phyloP scores from a whole-genome alignment of 2,888 invertebrate genomes.

The Ferdinandea cuprea region DNA sequence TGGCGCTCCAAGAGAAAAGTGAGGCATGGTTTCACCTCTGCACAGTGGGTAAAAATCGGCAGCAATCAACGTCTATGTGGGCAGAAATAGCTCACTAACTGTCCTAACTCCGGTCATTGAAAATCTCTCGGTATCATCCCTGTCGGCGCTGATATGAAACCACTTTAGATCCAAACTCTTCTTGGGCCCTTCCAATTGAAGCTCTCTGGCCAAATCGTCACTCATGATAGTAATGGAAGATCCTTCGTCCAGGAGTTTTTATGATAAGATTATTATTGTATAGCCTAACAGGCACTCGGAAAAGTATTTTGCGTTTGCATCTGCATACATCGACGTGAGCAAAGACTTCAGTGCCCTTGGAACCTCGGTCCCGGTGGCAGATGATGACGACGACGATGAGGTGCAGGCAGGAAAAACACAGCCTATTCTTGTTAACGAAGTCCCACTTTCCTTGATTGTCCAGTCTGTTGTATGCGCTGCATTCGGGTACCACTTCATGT shows the following conservation, averaged over 20 bases:
- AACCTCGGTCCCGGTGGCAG: too few species aligned
- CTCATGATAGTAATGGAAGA: constrained; percentile 4
- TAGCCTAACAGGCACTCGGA: not conserved
- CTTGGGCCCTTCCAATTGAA: not conserved
- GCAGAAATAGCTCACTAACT: not conserved
- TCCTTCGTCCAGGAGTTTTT: constrained; percentile 1
- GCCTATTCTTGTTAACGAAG: not conserved
- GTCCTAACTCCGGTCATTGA: constrained; percentile 1
- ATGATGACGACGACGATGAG: too few species aligned
- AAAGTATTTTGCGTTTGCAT: not conserved
- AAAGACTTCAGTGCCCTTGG: too few species aligned
- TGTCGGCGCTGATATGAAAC: not conserved
- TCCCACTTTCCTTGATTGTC: not conserved
- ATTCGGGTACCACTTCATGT: too few species aligned
- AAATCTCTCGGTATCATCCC: not conserved
- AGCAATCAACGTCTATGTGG: not conserved
- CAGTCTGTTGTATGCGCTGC: not conserved
- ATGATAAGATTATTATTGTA: not conserved
- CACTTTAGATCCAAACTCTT: not conserved
- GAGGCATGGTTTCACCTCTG: not conserved
- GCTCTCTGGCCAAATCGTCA: too few species aligned
- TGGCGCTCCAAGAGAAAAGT: not conserved
- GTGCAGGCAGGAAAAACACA: too few species aligned
- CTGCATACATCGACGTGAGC: not conserved
- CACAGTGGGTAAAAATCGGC: not conserved